Conservation (phyloP, 2,888 invertebrate genomes). For the Resseliella maxima region DNA sequence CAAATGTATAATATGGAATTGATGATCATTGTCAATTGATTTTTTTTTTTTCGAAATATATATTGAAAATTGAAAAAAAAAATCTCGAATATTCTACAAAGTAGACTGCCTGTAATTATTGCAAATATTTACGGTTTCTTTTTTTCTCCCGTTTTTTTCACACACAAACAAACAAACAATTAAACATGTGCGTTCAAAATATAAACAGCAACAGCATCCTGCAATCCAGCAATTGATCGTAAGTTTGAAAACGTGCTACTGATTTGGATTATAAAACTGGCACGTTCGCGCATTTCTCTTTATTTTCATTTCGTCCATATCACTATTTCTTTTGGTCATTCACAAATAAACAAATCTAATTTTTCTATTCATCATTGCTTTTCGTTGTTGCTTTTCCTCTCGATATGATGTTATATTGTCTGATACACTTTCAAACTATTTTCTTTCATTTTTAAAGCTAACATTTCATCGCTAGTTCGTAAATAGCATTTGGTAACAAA, state of each 20-base stretch:
- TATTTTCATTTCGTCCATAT: neutral
- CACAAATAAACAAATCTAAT: neutral
- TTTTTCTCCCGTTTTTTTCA: neutral
- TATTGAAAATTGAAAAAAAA: neutral
- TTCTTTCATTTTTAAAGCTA: neutral
- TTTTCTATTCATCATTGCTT: slow-evolving; percentile 25
- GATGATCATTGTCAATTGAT: too few species aligned
- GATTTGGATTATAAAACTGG: neutral
- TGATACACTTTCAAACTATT: neutral
- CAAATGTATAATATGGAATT: neutral
- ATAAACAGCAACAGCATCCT: slow-evolving; percentile 90
- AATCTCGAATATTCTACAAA: neutral
- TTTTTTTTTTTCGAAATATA: too few species aligned
- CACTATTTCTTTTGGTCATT: neutral
- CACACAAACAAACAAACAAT: neutral
- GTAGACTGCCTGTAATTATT: slow-evolving; percentile 16
- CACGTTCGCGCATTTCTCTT: neutral
- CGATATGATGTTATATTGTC: too few species aligned
- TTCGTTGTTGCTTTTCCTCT: slow-evolving; percentile 17
- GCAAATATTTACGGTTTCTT: slow-evolving; percentile 41
- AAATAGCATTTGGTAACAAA: neutral
- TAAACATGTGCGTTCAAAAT: slow-evolving; percentile 15
- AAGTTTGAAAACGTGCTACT: slow-evolving; percentile 70
- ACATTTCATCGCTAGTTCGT: neutral
- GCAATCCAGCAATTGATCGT: slow-evolving; percentile 93